A percentile compares a stretch with the other conserved stretches of the same genome.
Conservation (phyloP, 2,888 invertebrate species). For the Lingula anatina region DNA sequence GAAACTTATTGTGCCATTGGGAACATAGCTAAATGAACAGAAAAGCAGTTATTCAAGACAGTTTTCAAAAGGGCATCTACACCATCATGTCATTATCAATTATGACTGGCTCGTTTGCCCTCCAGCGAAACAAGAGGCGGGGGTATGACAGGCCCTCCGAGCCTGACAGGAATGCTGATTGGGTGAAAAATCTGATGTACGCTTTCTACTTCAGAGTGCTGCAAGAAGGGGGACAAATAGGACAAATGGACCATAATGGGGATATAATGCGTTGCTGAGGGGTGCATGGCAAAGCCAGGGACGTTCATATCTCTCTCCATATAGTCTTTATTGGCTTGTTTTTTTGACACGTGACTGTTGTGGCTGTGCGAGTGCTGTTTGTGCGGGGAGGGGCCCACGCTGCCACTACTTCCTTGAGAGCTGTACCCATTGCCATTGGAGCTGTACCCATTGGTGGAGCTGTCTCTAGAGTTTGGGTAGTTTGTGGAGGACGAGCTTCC, state of each 20-base stretch:
- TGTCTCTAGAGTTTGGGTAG: conserved; percentile 14
- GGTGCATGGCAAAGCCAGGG: conserved; percentile 87
- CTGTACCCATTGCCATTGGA: conserved; percentile 1
- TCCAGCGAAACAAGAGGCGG: background rate
- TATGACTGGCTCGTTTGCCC: background rate
- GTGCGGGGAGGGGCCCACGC: too few species aligned
- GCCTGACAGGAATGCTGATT: conserved; percentile 42
- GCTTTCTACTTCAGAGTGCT: conserved; percentile 5
- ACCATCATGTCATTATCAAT: background rate
- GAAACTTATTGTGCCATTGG: too few species aligned
- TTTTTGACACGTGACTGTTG: too few species aligned
- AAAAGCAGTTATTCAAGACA: background rate
- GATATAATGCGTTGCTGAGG: conserved; percentile 83
- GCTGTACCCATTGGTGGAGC: conserved; percentile 3
- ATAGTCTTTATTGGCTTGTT: too few species aligned
- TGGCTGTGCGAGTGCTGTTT: too few species aligned
- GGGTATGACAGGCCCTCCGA: conserved; percentile 21
- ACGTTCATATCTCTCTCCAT: too few species aligned
- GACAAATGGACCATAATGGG: conserved; percentile 59
- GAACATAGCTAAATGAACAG: too few species aligned
- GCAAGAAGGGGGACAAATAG: conserved; percentile 18
- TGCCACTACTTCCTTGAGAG: conserved; percentile 3
- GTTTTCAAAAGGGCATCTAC: background rate
- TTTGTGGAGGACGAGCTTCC: conserved; percentile 18
- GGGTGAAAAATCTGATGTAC: conserved; percentile 35